Percentiles rank a stretch among this genome's conserved stretches.
phyloP scores from a whole-genome alignment of 2,113 vertebrate species.

The Pollachius pollachius region DNA sequence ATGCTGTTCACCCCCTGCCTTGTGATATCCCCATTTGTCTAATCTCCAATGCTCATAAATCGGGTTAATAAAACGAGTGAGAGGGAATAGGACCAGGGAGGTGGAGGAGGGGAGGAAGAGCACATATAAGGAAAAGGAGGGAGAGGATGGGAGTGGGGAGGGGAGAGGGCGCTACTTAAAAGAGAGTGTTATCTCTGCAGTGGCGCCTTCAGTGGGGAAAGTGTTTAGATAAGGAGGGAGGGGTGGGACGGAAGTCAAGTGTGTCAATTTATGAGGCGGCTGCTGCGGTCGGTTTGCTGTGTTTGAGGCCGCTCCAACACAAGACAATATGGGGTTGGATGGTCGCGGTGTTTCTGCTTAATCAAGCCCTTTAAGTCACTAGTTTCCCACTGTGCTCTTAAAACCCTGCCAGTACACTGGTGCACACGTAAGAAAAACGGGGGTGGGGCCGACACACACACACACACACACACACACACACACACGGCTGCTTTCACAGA shows the following conservation, averaged over 20 bases:
- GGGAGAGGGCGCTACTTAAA: constrained; percentile 20
- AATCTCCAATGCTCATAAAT: constrained; percentile 55
- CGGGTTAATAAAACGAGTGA: constrained; percentile 46
- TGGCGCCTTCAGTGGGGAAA: constrained; percentile 12
- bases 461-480: background rate
- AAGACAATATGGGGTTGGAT: constrained; percentile 20
- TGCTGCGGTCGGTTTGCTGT: constrained; percentile 25
- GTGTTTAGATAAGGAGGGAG: constrained; percentile 3
- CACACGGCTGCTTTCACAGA: constrained; percentile 23
- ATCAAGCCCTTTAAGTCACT: constrained; percentile 34
- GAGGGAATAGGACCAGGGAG: constrained; percentile 22
- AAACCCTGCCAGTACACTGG: constrained; percentile 19
- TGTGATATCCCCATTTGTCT: constrained; percentile 2
- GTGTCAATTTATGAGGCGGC: constrained; percentile 35
- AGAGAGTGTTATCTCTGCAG: constrained; percentile 33
- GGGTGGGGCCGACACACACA: background rate
- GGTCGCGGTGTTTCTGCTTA: constrained; percentile 17
- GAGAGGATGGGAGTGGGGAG: constrained; percentile 17
- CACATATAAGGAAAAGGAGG: background rate
- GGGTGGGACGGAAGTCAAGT: constrained; percentile 14
- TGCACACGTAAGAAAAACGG: background rate
- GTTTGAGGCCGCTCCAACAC: constrained; percentile 42
- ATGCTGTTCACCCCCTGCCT: background rate
- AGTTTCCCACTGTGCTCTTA: background rate
- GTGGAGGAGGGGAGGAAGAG: background rate